Evolutionary conservation across 2,888 invertebrate genomes (phyloP).

Genomic region (Graphium colonna): DNA sequence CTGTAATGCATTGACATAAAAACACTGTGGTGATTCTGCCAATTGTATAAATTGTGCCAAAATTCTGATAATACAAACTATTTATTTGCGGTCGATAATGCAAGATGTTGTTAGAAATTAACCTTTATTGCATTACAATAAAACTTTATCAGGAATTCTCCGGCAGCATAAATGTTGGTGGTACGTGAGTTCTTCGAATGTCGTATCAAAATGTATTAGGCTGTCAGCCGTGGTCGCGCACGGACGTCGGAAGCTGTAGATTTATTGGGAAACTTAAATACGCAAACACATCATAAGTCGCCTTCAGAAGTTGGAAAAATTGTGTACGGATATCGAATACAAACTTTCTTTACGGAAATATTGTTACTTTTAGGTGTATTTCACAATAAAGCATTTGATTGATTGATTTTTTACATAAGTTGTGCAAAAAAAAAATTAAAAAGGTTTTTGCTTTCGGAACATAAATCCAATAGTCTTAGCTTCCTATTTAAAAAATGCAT

Average conservation of each 20-base stretch:
- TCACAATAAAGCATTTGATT: too few species aligned
- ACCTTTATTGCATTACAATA: not conserved
- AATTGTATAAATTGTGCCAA: slow-evolving; percentile 49
- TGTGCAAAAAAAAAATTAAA: too few species aligned
- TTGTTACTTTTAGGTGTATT: not conserved
- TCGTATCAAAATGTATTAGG: slow-evolving; percentile 64
- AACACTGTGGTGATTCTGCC: not conserved
- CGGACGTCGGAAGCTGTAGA: slow-evolving; percentile 51
- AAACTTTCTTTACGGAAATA: not conserved
- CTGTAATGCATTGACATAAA: slow-evolving; percentile 30
- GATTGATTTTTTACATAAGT: too few species aligned
- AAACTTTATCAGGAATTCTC: not conserved
- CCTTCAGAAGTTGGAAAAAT: slow-evolving; percentile 5
- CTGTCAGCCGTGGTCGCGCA: slow-evolving; percentile 59
- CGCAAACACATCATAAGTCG: slow-evolving; percentile 36
- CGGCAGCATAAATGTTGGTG: slow-evolving; percentile 23
- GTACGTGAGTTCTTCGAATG: slow-evolving; percentile 42
- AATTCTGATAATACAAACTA: slow-evolving; percentile 51
- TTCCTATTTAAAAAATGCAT: too few species aligned
- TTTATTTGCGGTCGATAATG: slow-evolving; percentile 1
- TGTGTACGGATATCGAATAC: not conserved
- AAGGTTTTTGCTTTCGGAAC: too few species aligned
- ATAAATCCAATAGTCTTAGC: too few species aligned
- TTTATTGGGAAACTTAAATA: slow-evolving; percentile 65
- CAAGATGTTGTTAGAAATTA: slow-evolving; percentile 21